Base-by-base conservation (phyloP, 2,888 invertebrate species). In the Phalera bucephala region DNA sequence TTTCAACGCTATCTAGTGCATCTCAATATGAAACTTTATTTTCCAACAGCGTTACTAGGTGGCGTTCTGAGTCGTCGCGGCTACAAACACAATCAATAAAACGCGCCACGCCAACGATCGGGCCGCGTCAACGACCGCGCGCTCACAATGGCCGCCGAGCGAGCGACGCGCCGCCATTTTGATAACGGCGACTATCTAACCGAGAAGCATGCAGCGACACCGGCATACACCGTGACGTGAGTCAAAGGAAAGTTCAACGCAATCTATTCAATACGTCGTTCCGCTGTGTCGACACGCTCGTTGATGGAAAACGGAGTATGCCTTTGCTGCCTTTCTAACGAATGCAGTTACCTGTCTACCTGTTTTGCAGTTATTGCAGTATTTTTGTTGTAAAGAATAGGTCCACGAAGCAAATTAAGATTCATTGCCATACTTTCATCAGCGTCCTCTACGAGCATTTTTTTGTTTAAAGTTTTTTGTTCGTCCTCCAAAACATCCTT, bases 101-200 rank as follows among this genome's bases (percentile, higher is more conserved):
- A 46, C 45, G 42, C 59, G 63, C 52, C 49, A 47, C 51, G 57
- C 62, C 61, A 72, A 64, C 58, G 52, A 40, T 31, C 58, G 50
- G 42, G 65, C 45, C 59, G 69, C 85, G 86, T 85, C 87, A 86
- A 84, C 86, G 86, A 87, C 85, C 86, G 70, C 72, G 48, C 60
- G 43, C 47, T 53, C 52, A 56, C 66, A 65, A 66, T 64, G 69
- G 64, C 67, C 52, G 72, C 49, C 63, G 45, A 13, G 10, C 14
- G 34, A 28, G 65, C 69, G 64, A 64, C 64, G 68, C 72, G 76
- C 67, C 80, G 85, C 78, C 87, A 88, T 88, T 80, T 88, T 85
- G 83, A 79, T 83, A 84, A 83, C 80, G 78, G 80, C 74, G 65
- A 65, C 66, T 72, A 65, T 61, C 59, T 50, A 50, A 61, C 52